Evolutionary conservation across 37 sponge, comb jelly and placozoan species (phyloP), one percentile per base, ranked within the genome.

Genomic region (Mnemiopsis leidyi): DNA sequence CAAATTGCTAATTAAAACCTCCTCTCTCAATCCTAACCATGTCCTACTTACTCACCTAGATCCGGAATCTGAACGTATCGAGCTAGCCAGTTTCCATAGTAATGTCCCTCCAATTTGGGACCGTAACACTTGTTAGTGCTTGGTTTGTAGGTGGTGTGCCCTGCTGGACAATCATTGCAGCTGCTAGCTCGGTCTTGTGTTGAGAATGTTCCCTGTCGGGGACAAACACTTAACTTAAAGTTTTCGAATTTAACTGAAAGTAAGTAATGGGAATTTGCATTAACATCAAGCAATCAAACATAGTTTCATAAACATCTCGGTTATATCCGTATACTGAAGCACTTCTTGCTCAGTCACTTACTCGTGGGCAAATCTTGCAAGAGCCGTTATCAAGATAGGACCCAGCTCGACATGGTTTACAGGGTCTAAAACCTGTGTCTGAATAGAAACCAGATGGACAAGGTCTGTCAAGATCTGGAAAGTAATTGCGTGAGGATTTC

Each of bases 131-230:
- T 38, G 61, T 23, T 39, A 38, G 90, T 38, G 90, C 39, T 13
- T 28, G 90, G 61, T 39, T n/a, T 38, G 90, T 85, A 85, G 48
- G 90, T 85, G 40, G 90, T 85, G 35, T 85, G 90, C 1, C 90
- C 90, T 1, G 40, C 40, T 0, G 90, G 90, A 21, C 90, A 85
- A 3, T 85, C 61, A 7, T 39, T 40, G 29, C 90, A 85, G 29
- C 29, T 9, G 20, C 29, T 39, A 39, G 90, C 40, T 2, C 35
- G 23, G 35, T 85, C 90, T 39, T 38, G 40, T 9, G 40, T 39
- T 28, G 90, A 40, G 90, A 39, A 40, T 23, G 90, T 85, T 3
- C 90, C 90, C 90, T 71, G 75, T 3, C 5, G 75, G 30, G 20
- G 75, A n/a, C n/a, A n/a, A n/a, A n/a, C n/a, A 20, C 20, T 20